phyloP scores from a whole-genome alignment of 2,113 vertebrate genomes.

The Apistogramma diplotaenia region DNA sequence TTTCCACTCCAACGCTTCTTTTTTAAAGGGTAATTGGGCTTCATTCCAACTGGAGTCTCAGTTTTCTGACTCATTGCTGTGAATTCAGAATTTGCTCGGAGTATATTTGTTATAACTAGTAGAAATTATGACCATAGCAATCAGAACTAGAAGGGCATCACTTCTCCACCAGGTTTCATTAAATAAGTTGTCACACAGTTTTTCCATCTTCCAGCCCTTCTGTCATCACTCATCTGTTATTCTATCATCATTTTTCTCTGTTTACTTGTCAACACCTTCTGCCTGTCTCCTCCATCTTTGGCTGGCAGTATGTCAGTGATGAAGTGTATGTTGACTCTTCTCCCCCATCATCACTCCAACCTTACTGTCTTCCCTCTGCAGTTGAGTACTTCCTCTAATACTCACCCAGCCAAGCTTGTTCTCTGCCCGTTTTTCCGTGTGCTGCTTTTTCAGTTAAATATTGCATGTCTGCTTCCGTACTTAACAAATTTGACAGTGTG shows the following conservation, averaged over 20 bases:
- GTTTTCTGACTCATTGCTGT: not conserved
- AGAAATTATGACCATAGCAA: not conserved
- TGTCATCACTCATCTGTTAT: not conserved
- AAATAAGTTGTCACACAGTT: not conserved
- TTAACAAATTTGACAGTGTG: not conserved
- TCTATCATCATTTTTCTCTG: not conserved
- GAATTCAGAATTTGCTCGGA: not conserved
- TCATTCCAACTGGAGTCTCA: not conserved
- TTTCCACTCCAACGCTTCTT: not conserved
- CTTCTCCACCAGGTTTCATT: not conserved
- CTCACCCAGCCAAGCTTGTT: not conserved
- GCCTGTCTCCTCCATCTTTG: not conserved
- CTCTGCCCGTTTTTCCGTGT: not conserved
- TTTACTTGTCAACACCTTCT: not conserved
- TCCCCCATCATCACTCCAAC: constrained; percentile 1
- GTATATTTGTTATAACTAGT: not conserved
- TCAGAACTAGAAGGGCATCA: not conserved
- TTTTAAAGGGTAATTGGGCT: not conserved
- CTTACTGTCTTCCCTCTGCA: constrained; percentile 38
- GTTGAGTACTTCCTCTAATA: constrained; percentile 52
- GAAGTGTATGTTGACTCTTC: constrained; percentile 25
- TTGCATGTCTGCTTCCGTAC: not conserved
- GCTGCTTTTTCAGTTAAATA: not conserved
- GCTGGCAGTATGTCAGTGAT: constrained; percentile 41
- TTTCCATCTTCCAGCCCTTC: not conserved